Evolutionary conservation across 2,888 invertebrate genomes (phyloP), one percentile per base, ranked within the genome.

Genomic region (Ornithoptera priamus): DNA sequence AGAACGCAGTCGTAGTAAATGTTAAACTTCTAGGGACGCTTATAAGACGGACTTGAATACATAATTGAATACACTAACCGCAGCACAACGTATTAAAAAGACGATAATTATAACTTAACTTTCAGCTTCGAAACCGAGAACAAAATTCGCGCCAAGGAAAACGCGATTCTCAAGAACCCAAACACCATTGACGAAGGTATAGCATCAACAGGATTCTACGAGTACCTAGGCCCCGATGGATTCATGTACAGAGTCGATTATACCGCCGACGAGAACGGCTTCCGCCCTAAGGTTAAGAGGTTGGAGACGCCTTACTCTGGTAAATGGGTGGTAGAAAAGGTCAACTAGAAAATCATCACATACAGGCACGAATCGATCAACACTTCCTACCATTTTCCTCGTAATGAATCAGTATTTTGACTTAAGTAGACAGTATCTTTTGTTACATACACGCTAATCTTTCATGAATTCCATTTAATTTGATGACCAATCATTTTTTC

Each of bases 41-140:
- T 53, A 53, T 53, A 18, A 53, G 6, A 53, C n/a, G 53, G 2
- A 53, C 17, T 15, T 50, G 15, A 50, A 18, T 18, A 17, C 2
- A n/a, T 5, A n/a, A 53, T 53, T 18, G 1, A n/a, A n/a, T 18
- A n/a, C n/a, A 18, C 53, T n/a, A n/a, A 53, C n/a, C 6, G 7
- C 1, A 53, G 53, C 8, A 53, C 53, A 53, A 53, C 18, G 53
- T 53, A 6, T n/a, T 1, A 53, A 53, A 53, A 7, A 53, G 6
- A n/a, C 22, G 8, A 56, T 24, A 18, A 17, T 12, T 20, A 17
- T 2, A 36, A 57, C 60, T 62, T 56, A 17, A 18, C 53, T 75
- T 75, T 82, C 83, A 93, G 93, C 81, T 93, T 92, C 76, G 93
- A 93, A 78, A 93, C 93, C 22, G 93, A 93, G 80, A 93, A 93